Conservation (phyloP, 2,797 vertebrate genomes). For the Falco columbarius region DNA sequence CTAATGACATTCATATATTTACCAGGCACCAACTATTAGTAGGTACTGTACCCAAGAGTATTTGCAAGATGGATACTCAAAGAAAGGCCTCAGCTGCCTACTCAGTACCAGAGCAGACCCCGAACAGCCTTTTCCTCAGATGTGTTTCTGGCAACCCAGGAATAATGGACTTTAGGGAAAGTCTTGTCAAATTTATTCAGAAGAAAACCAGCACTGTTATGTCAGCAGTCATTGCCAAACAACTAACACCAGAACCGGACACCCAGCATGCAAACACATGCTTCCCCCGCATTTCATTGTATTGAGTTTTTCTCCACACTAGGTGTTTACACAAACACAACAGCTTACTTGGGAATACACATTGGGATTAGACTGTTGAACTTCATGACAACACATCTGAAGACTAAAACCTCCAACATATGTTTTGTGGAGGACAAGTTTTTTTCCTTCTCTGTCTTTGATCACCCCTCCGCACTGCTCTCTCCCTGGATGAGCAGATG, state of each 20-base stretch:
- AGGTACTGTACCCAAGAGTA: neutral
- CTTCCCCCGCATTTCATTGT: neutral
- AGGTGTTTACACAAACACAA: neutral
- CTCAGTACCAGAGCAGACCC: neutral
- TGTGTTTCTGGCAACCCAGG: neutral
- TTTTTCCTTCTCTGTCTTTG: neutral
- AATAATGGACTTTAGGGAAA: neutral
- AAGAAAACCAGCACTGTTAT: neutral
- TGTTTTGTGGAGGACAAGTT: neutral
- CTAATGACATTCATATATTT: neutral
- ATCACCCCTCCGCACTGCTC: neutral
- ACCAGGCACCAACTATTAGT: neutral
- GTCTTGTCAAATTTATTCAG: neutral
- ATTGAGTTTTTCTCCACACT: rapidly evolving
- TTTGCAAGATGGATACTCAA: neutral
- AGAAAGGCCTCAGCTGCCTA: neutral
- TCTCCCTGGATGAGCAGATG: neutral
- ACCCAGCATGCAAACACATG: neutral
- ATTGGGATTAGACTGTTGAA: neutral
- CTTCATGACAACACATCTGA: neutral
- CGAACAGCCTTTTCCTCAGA: neutral
- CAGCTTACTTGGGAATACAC: neutral
- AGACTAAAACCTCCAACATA: neutral
- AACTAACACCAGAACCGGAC: neutral
- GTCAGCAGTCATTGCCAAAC: neutral